A percentile compares a stretch with the other conserved stretches of the same genome.
These are phyloP conservation scores for Bicyclus anynana DNA, from an alignment of 1,140 invertebrate genomes.

Conservation along the genomic window DNA sequence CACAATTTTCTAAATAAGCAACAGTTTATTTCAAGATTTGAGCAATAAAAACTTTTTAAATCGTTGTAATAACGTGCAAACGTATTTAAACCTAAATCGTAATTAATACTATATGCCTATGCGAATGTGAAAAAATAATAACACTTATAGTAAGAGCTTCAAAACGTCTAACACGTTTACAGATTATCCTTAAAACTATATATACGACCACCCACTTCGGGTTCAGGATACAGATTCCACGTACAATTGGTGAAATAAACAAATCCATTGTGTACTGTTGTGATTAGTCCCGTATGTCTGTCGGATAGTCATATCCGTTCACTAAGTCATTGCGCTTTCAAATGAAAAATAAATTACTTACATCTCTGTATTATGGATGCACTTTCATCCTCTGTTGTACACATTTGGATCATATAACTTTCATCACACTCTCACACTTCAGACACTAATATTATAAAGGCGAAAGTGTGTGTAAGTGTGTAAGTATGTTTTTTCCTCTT, in stretches of 20 bases:
- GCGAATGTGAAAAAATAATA: no score
- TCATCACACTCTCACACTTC: no score
- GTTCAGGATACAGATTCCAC: conserved; percentile 30
- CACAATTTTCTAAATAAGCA: no score
- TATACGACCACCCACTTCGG: conserved; percentile 34
- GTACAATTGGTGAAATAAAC: conserved; percentile 58
- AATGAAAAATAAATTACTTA: conserved; percentile 6
- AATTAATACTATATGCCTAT: no score
- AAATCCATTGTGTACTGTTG: conserved; percentile 67
- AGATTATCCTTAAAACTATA: conserved; percentile 8
- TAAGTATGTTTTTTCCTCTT: no score
- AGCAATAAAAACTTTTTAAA: no score
- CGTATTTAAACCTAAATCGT: no score
- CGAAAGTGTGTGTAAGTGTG: no score
- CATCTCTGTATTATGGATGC: not conserved
- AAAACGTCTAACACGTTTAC: not conserved
- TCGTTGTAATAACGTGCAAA: no score
- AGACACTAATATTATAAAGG: no score
- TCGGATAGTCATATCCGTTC: conserved; percentile 56
- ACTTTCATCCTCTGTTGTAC: not conserved
- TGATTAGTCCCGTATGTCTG: conserved; percentile 64
- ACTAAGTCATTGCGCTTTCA: conserved; percentile 22
- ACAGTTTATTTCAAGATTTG: no score
- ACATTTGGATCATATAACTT: no score
- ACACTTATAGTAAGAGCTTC: not conserved